A percentile compares a stretch with the other conserved stretches of the same genome.
phyloP scores from a whole-genome alignment of 2,797 vertebrate species.

The Spinus pinus region DNA sequence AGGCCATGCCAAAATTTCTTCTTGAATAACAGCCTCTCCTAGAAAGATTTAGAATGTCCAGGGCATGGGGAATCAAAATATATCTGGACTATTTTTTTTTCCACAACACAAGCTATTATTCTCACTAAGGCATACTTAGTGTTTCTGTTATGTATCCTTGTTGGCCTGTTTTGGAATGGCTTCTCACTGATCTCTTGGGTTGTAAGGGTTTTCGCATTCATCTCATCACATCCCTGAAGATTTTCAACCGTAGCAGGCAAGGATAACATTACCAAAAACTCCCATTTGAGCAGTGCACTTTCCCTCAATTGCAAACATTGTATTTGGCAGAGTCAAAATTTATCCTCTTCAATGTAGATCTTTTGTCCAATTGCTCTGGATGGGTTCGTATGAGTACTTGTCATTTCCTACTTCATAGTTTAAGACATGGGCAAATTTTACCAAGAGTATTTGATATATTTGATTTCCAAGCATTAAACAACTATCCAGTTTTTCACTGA shows the following conservation, averaged over 20 bases:
- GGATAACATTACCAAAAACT: neutral
- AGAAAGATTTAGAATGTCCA: neutral
- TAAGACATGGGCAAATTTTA: neutral
- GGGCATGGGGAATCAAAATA: neutral
- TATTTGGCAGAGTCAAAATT: neutral
- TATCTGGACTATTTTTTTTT: neutral
- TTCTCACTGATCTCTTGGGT: neutral
- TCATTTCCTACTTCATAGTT: neutral
- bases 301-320: neutral
- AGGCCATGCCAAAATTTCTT: neutral
- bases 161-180: neutral
- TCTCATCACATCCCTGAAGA: neutral
- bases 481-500: neutral
- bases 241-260: neutral
- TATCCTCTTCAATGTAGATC: neutral
- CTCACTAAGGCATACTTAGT: neutral
- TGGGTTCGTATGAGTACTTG: neutral
- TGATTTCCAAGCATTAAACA: neutral
- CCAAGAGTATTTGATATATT: neutral
- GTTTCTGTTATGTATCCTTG: neutral
- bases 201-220: neutral
- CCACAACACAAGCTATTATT: neutral
- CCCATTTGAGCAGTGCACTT: neutral
- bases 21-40: neutral
- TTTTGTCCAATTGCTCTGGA: neutral